These are phyloP conservation scores for Lamprologus ornatipinnis DNA, from an alignment of 2,113 vertebrate genomes.

Conservation along the genomic window DNA sequence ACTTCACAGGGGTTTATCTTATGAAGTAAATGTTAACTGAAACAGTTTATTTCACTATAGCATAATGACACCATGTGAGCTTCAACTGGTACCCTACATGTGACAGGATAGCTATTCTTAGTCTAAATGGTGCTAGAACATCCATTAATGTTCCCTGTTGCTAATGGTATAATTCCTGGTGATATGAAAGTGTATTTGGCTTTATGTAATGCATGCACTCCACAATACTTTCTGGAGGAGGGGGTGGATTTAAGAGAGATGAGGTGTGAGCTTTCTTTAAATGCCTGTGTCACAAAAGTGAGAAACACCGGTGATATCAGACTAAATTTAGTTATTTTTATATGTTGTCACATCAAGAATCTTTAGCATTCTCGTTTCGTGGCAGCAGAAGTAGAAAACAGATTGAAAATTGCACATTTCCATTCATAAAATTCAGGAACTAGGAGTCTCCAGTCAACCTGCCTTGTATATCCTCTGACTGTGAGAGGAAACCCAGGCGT, in stretches of 20 bases:
- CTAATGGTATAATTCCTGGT: fast-evolving
- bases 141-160: background rate
- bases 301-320: background rate
- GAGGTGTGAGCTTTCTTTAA: background rate
- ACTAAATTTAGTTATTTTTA: fast-evolving
- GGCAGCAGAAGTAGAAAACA: background rate
- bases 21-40: fast-evolving
- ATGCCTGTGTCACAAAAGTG: background rate
- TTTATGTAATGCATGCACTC: background rate
- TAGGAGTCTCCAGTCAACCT: background rate
- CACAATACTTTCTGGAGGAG: background rate
- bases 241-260: background rate
- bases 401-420: background rate
- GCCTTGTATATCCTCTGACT: background rate
- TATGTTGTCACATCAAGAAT: background rate
- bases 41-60: background rate
- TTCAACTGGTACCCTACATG: background rate
- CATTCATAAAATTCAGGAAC: background rate
- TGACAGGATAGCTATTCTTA: background rate
- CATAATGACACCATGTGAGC: background rate
- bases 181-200: background rate
- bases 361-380: background rate
- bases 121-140: fast-evolving
- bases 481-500: background rate
- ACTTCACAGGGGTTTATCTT: background rate